phyloP scores from a whole-genome alignment of 2,797 vertebrate species.

The Echeneis naucrates region DNA sequence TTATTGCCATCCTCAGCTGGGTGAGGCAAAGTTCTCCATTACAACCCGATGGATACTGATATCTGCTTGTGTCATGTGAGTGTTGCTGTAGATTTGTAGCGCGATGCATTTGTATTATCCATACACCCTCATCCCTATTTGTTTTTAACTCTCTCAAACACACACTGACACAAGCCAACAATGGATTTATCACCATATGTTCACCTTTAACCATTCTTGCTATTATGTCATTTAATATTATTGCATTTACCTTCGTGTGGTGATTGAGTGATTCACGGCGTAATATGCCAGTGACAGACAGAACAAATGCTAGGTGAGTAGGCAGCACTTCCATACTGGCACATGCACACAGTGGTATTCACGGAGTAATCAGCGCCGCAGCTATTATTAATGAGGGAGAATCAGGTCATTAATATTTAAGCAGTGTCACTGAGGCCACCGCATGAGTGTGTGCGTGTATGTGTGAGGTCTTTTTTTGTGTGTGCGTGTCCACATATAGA shows the following conservation, averaged over 20 bases:
- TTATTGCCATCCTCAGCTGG: slow-evolving; percentile 67
- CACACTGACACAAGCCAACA: slow-evolving; percentile 31
- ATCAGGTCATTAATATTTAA: slow-evolving; percentile 82
- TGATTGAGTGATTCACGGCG: slow-evolving; percentile 38
- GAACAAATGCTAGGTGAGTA: slow-evolving; percentile 66
- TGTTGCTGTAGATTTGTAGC: slow-evolving; percentile 40
- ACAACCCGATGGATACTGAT: slow-evolving; percentile 62
- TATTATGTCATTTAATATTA: slow-evolving; percentile 40
- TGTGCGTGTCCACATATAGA: slow-evolving; percentile 67
- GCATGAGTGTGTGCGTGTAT: slow-evolving; percentile 48
- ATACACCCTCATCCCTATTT: not conserved
- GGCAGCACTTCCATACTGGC: slow-evolving; percentile 53
- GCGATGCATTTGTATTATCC: slow-evolving; percentile 18
- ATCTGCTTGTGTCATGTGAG: slow-evolving; percentile 40
- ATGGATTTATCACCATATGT: slow-evolving; percentile 36
- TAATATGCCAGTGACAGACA: slow-evolving; percentile 55
- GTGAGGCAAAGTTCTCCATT: slow-evolving; percentile 62
- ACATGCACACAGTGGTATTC: slow-evolving; percentile 60
- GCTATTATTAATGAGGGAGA: slow-evolving; percentile 84
- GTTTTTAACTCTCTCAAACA: slow-evolving; percentile 3
- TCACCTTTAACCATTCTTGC: slow-evolving; percentile 48
- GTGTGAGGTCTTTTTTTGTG: slow-evolving; percentile 41
- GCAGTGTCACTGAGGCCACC: slow-evolving; percentile 74
- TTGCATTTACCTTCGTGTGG: slow-evolving; percentile 54
- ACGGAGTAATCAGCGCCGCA: slow-evolving; percentile 76